Conservation (phyloP, 2,113 vertebrate genomes). For the Axis porcinus region DNA sequence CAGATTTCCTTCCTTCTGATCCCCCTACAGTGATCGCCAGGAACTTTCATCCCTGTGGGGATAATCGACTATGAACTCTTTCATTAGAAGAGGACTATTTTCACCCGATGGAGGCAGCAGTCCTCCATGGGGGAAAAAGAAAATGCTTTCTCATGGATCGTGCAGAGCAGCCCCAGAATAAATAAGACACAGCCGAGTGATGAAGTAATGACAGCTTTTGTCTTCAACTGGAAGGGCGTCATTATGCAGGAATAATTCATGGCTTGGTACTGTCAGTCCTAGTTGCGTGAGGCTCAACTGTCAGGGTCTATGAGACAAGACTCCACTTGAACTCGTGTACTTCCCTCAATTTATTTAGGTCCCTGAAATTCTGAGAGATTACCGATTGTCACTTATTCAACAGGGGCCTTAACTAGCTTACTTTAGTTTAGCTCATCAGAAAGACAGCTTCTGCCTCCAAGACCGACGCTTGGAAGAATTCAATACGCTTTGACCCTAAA, state of each 20-base stretch:
- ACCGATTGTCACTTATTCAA: background rate
- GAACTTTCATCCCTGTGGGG: constrained; percentile 38
- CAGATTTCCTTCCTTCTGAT: constrained; percentile 15
- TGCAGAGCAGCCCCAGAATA: background rate
- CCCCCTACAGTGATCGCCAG: constrained; percentile 72
- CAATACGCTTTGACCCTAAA: background rate
- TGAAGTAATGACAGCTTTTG: constrained; percentile 36
- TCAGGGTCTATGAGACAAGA: constrained; percentile 2
- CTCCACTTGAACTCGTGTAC: background rate
- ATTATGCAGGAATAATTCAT: constrained; percentile 52
- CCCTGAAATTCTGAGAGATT: constrained; percentile 43
- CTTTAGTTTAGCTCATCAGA: background rate
- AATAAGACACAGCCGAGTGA: constrained; percentile 38
- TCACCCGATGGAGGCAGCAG: background rate
- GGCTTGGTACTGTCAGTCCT: constrained; percentile 15
- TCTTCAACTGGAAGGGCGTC: constrained; percentile 51
- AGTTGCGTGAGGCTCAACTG: constrained; percentile 9
- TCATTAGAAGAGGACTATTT: background rate
- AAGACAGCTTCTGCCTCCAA: background rate
- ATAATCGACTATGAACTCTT: background rate
- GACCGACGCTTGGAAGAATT: fast-evolving
- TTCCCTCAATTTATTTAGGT: background rate
- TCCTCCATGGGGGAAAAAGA: background rate
- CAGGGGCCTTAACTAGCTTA: background rate
- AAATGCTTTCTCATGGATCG: background rate